Evolutionary conservation across 2,113 vertebrate genomes (phyloP).

Genomic region (Prinia subflava): DNA sequence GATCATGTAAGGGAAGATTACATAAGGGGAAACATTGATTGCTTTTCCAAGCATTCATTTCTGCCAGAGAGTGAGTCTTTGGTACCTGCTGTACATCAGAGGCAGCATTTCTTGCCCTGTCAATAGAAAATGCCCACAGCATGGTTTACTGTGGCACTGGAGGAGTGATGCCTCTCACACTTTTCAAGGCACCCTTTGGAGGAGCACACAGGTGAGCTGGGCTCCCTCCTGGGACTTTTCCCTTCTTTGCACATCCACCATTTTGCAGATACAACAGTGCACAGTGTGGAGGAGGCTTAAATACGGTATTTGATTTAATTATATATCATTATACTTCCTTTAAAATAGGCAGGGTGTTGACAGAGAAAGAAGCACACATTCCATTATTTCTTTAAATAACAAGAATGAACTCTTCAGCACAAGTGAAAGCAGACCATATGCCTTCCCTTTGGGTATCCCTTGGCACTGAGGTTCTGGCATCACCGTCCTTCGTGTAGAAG

Average conservation of each 20-base stretch:
- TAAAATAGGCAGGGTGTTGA: slow-evolving; percentile 20
- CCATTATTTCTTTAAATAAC: slow-evolving; percentile 68
- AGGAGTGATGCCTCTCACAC: neutral
- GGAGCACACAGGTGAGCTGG: neutral
- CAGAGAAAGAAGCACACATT: slow-evolving; percentile 12
- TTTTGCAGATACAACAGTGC: neutral
- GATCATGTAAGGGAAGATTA: neutral
- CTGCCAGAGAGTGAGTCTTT: neutral
- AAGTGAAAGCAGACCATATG: slow-evolving; percentile 71
- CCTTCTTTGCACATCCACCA: neutral
- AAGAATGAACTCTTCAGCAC: slow-evolving; percentile 67
- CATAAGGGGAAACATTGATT: neutral
- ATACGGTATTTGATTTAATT: neutral
- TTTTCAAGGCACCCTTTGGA: neutral
- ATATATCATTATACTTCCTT: neutral
- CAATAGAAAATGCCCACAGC: neutral
- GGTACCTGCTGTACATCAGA: neutral
- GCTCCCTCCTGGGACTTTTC: neutral
- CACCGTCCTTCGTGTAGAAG: slow-evolving; percentile 45
- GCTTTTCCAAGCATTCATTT: neutral
- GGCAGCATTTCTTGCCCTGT: neutral
- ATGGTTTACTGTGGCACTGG: neutral
- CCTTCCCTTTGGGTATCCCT: slow-evolving; percentile 73
- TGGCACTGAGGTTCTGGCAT: slow-evolving; percentile 71
- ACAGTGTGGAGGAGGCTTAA: neutral